Evolutionary conservation across 2,797 vertebrate species (phyloP).

Genomic region (Synaphobranchus kaupii): DNA sequence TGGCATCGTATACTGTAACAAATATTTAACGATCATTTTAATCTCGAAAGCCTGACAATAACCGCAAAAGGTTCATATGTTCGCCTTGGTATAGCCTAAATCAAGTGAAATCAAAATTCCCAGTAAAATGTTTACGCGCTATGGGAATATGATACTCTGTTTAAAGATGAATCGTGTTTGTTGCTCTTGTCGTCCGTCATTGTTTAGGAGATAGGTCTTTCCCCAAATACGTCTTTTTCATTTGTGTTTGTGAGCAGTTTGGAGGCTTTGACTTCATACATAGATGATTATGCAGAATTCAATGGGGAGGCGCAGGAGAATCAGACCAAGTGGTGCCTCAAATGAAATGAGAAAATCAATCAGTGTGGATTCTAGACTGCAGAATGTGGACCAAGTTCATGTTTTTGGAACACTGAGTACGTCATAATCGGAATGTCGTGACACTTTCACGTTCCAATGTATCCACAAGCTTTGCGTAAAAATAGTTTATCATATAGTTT

Average conservation of each 20-base stretch:
- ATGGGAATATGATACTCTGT: not conserved
- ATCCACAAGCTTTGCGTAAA: not conserved
- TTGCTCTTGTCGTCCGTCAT: not conserved
- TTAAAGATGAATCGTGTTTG: not conserved
- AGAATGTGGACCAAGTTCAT: not conserved
- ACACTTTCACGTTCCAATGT: not conserved
- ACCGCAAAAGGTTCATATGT: not conserved
- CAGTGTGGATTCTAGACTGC: not conserved
- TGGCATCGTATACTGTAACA: not conserved
- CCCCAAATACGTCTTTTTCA: not conserved
- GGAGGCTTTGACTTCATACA: slow-evolving; percentile 30
- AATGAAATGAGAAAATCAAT: not conserved
- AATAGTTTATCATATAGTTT: no score
- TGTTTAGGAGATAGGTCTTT: not conserved
- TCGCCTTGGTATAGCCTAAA: not conserved
- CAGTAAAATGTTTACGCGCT: not conserved
- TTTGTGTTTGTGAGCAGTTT: not conserved
- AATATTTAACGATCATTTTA: not conserved
- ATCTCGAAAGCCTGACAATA: not conserved
- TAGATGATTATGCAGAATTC: slow-evolving; percentile 47
- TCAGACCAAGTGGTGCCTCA: slow-evolving; percentile 11
- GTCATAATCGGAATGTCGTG: not conserved
- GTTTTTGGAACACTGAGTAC: not conserved
- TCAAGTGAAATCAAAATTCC: slow-evolving; percentile 11
- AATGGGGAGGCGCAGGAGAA: slow-evolving; percentile 38